Evolutionary conservation across 1,140 invertebrate genomes (phyloP).

Genomic region (Apis florea): DNA sequence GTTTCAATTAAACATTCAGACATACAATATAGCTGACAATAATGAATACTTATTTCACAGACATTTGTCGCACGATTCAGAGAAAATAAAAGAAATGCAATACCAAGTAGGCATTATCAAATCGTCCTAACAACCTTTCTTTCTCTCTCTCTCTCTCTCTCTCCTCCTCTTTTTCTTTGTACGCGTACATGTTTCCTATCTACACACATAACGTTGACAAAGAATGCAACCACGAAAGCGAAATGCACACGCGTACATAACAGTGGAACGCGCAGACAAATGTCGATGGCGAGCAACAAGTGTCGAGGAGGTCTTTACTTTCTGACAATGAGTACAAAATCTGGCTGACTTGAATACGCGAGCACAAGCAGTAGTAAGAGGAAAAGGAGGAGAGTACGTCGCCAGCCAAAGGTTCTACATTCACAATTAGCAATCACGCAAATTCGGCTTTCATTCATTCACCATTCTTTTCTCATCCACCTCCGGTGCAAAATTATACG

Average conservation of each 20-base stretch:
- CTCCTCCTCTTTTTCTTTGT: too few relatives aligned
- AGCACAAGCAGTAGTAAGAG: constrained; percentile 8
- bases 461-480: background rate
- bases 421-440: constrained; percentile 58
- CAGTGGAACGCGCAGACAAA: constrained; percentile 59
- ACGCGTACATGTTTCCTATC: background rate
- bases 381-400: constrained; percentile 10
- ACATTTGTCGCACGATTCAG: background rate
- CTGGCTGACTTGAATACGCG: constrained; percentile 59
- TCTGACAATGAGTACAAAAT: constrained; percentile 66
- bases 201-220: constrained; percentile 52
- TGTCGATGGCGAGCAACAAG: constrained; percentile 67
- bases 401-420: constrained; percentile 34
- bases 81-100: constrained; percentile 12
- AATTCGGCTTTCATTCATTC: constrained; percentile 53
- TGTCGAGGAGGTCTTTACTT: constrained; percentile 62
- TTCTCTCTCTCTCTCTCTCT: background rate
- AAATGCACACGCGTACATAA: constrained; percentile 57
- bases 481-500: too few relatives aligned
- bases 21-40: background rate
- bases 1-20: constrained; percentile 17
- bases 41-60: background rate
- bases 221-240: constrained; percentile 52
- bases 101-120: constrained; percentile 28
- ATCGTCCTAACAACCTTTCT: background rate